A percentile compares a stretch with the other conserved stretches of the same genome.
Conservation (phyloP, 2,797 vertebrate species). For the Crax fasciolata region DNA sequence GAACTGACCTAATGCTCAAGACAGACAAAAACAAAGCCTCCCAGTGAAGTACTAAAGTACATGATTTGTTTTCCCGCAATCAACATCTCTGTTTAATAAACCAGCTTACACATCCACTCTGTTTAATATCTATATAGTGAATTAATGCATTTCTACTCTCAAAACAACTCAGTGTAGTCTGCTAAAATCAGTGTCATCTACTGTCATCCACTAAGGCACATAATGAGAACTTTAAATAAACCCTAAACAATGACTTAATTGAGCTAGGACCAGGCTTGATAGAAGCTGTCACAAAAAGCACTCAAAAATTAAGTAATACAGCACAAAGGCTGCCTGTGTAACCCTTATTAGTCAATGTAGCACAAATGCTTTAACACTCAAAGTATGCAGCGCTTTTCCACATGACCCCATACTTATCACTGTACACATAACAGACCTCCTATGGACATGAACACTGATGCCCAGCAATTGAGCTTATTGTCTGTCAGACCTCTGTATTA, state of each 20-base stretch:
- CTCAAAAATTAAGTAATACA: neutral
- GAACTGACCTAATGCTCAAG: neutral
- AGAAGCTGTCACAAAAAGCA: neutral
- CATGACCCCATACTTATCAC: neutral
- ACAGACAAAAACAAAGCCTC: neutral
- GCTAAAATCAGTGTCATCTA: neutral
- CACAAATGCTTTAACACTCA: neutral
- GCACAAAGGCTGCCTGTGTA: neutral
- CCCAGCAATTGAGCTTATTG: neutral
- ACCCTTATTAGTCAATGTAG: neutral
- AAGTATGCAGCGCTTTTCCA: neutral
- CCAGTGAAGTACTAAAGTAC: neutral
- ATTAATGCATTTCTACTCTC: conserved; percentile 2
- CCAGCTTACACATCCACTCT: neutral
- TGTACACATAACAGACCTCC: conserved; percentile 9
- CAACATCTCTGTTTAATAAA: neutral
- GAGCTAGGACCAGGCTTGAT: neutral
- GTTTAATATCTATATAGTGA: neutral
- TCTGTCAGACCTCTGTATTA: neutral
- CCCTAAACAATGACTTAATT: neutral
- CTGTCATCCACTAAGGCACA: neutral
- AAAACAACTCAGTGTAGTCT: neutral
- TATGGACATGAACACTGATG: conserved; percentile 19
- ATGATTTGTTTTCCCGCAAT: neutral
- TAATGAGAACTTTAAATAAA: conserved; percentile 8